phyloP scores from a whole-genome alignment of 92 coral and sea anemone species.

The Desmophyllum pertusum region DNA sequence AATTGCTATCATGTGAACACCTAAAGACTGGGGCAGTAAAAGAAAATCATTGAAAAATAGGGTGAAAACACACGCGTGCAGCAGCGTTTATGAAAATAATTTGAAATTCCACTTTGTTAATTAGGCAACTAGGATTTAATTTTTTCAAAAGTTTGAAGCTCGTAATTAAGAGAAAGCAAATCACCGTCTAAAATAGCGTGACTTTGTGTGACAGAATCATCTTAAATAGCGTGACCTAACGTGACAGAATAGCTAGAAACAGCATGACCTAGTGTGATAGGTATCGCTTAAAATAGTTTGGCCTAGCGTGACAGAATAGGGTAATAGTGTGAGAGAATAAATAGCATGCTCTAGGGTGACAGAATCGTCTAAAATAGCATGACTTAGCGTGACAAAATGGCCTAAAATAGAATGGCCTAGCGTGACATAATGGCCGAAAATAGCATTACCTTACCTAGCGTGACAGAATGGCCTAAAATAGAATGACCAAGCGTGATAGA shows the following conservation, averaged over 20 bases:
- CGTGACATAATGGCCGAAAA: not conserved
- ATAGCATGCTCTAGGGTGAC: too few species aligned
- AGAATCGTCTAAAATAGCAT: not conserved
- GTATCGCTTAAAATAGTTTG: too few species aligned
- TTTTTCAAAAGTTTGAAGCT: not conserved
- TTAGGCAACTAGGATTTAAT: too few species aligned
- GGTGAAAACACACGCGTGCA: not conserved
- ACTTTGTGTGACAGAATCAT: too few species aligned
- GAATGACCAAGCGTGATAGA: too few species aligned
- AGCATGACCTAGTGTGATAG: too few species aligned
- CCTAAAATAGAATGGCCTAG: too few species aligned
- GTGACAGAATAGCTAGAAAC: too few species aligned
- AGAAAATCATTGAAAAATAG: not conserved
- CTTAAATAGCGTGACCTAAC: too few species aligned
- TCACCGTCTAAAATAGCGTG: too few species aligned
- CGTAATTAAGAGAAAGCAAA: not conserved
- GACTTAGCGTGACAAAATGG: not conserved
- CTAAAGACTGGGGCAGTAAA: constrained; percentile 6
- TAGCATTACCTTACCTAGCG: not conserved
- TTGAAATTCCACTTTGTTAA: not conserved
- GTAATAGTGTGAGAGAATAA: too few species aligned
- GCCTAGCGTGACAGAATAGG: too few species aligned
- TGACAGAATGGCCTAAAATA: not conserved
- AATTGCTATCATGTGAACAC: constrained; percentile 39
- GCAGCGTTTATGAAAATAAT: not conserved